Percentiles rank a stretch among this genome's conserved stretches.
Conservation (phyloP, 2,888 invertebrate species). For the Griposia aprilina region DNA sequence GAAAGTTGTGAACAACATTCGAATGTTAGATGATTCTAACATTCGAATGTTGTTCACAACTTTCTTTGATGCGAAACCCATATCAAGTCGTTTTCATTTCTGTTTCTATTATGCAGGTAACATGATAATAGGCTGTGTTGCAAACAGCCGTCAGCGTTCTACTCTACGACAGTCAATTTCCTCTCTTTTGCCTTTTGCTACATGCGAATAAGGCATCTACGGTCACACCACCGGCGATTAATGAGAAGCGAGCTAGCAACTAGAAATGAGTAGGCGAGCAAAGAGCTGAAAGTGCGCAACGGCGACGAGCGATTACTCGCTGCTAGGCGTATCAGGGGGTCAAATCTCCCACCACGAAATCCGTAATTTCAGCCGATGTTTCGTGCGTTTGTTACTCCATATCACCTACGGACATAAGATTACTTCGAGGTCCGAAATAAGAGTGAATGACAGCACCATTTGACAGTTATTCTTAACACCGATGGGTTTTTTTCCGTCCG, state of each 20-base stretch:
- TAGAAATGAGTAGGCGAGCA: not conserved
- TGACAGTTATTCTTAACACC: too few relatives aligned
- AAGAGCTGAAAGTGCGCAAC: not conserved
- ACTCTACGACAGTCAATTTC: conserved; percentile 56
- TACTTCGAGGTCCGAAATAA: too few relatives aligned
- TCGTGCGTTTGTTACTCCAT: too few relatives aligned
- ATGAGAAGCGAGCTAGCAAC: not conserved
- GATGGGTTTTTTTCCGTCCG: too few relatives aligned
- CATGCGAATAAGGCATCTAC: conserved; percentile 21
- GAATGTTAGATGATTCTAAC: too few relatives aligned
- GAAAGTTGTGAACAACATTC: too few relatives aligned
- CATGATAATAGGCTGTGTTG: conserved; percentile 18
- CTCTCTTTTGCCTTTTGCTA: conserved; percentile 33
- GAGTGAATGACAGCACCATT: too few relatives aligned
- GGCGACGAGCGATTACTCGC: not conserved
- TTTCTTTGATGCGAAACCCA: conserved; percentile 12
- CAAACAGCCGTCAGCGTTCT: conserved; percentile 20
- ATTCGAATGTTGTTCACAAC: not conserved
- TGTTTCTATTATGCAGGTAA: conserved; percentile 10
- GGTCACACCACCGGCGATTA: not conserved
- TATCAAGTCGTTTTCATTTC: conserved; percentile 15
- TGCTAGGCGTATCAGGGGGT: not conserved
- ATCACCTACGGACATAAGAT: too few relatives aligned
- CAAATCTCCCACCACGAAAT: too few relatives aligned
- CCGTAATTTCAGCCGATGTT: too few relatives aligned